Base-by-base conservation (phyloP, 2,888 invertebrate genomes). In the Cheilosia urbana region DNA sequence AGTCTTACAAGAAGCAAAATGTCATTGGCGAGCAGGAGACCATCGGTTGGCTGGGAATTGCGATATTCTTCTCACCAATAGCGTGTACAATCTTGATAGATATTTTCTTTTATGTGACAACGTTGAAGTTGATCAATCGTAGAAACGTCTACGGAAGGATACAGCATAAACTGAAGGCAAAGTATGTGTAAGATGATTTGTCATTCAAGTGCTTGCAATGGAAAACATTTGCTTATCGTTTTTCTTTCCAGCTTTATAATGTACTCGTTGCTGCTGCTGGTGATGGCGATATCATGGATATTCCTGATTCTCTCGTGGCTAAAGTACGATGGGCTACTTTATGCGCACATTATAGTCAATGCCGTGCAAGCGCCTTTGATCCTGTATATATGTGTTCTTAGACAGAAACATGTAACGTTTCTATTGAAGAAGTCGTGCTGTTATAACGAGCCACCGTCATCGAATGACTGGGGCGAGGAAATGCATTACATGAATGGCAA, bases 391-490 rank as follows among this genome's bases (percentile, higher is more conserved):
- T 96, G 97, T 88, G 94, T 97, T 15, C 92, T 96, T 62, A 94
- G 96, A 66, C 97, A 97, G 89, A 95, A 95, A 81, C 96, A 97
- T 89, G 97, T 97, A 1, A 95, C 95, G 9, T 96, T 95, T 92
- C 92, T 97, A 72, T 92, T 97, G 58, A 94, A 95, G 82, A 97
- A 97, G 92, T 95, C 96, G 68, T 97, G 96, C 92, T 96, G 96
- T 89, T 96, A 96, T 90, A 94, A 95, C 40, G 95, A 96, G 87
- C 95, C 95, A 0, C 94, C 95, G 34, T 95, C 95, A 2, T 94
- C 94, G 0, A 94, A 94, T n/a, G 97, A 97, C 89, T 97, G 97
- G 97, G 97, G 97, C 0, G 97, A 97, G 89, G 97, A 97, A 93
- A 95, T 97, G 96, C 95, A 96, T 68, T 96, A 97, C 85, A 97